These are phyloP conservation scores for Muricea muricata DNA, from an alignment of 92 coral and sea anemone genomes.

Conservation along the genomic window DNA sequence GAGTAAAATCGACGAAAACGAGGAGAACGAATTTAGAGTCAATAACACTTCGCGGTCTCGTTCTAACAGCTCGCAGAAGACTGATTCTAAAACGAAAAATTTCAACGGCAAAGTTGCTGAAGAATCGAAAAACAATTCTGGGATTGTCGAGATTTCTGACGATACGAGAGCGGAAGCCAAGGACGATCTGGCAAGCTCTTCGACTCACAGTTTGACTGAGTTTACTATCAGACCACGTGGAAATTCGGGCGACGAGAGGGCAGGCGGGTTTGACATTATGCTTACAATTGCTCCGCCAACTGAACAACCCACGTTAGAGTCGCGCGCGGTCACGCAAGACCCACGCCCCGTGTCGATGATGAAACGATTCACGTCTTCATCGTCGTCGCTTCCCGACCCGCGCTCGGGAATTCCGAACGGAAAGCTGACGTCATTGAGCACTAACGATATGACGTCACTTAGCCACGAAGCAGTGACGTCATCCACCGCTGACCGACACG, in stretches of 20 bases:
- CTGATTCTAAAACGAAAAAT: background rate
- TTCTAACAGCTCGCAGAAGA: background rate
- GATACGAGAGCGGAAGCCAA: background rate
- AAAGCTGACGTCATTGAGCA: constrained; percentile 25
- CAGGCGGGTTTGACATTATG: constrained; percentile 30
- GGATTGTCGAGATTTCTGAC: background rate
- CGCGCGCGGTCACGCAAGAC: background rate
- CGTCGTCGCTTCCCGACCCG: constrained; percentile 24
- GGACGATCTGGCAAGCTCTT: constrained; percentile 7
- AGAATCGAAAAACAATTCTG: background rate
- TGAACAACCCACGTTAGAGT: background rate
- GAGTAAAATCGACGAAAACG: background rate
- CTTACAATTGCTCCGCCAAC: constrained; percentile 28
- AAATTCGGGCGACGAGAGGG: constrained; percentile 22
- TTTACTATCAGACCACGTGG: constrained; percentile 25
- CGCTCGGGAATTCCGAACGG: constrained; percentile 20
- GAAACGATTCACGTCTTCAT: constrained; percentile 19
- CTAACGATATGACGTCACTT: constrained; percentile 31
- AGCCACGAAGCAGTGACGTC: background rate
- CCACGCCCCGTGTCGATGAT: constrained; percentile 3
- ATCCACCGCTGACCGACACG: background rate
- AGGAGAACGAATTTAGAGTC: background rate
- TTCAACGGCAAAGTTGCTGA: constrained; percentile 1
- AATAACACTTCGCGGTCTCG: background rate
- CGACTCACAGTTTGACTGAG: constrained; percentile 25